Evolutionary conservation across 1,140 invertebrate species (phyloP).

Genomic region (Apis mellifera): DNA sequence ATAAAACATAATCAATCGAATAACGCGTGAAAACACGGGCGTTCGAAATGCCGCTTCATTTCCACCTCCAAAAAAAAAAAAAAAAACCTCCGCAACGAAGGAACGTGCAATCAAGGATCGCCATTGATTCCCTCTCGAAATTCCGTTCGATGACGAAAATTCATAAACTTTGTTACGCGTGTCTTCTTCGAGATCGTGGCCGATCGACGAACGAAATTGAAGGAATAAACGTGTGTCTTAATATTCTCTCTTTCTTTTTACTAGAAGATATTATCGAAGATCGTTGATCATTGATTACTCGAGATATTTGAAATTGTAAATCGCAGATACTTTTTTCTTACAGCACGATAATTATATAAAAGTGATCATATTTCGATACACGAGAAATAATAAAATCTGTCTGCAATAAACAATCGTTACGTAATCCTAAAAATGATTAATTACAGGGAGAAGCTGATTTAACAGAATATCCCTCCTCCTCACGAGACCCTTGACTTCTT

Average conservation of each 20-base stretch:
- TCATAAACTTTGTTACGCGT: neutral
- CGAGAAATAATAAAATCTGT: no score
- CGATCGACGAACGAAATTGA: neutral
- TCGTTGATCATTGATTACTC: no score
- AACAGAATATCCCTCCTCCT: neutral
- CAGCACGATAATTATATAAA: no score
- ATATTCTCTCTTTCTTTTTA: no score
- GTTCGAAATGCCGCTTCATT: neutral
- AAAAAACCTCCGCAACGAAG: neutral
- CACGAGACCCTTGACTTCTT: no score
- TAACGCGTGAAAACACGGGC: neutral
- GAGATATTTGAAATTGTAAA: no score
- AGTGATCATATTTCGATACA: no score
- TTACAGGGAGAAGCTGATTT: neutral
- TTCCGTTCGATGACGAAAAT: neutral
- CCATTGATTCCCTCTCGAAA: slow-evolving; percentile 12
- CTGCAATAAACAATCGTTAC: neutral
- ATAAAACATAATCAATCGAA: neutral
- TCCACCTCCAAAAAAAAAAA: neutral
- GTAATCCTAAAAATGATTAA: no score
- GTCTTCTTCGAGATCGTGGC: neutral
- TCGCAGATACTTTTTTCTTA: no score
- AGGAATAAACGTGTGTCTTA: no score
- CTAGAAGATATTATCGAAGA: no score
- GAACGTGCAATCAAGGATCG: neutral